Base-by-base conservation (phyloP, 2,888 invertebrate species). In the Thalpophila matura region DNA sequence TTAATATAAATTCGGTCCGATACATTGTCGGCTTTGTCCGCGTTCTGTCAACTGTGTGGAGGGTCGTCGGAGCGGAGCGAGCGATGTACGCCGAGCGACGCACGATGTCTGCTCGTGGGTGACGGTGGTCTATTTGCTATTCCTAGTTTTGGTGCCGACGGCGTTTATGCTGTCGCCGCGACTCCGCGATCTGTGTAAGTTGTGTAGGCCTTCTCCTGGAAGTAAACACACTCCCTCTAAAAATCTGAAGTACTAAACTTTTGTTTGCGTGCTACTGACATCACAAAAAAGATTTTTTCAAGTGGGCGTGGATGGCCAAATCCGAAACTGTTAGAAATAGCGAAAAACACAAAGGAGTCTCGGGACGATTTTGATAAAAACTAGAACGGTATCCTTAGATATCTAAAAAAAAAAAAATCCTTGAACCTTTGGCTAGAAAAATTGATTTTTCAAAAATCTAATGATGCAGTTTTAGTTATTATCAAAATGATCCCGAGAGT, bases 81-180 rank as follows among this genome's bases (percentile, higher is more conserved):
- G 82, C 82, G 74, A 66, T 82, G 84, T 78, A 78, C 73, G 79
- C 51, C 60, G 69, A 49, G 49, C 43, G 50, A 33, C 51, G 68
- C 27, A 29, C n/a, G n/a, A n/a, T n/a, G n/a, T n/a, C n/a, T n/a
- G n/a, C n/a, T n/a, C n/a, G 68, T 62, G 51, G 60, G 51, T 53
- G n/a, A n/a, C 53, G 62, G 38, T 58, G 58, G 70, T 88, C 84
- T 94, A 95, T 91, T 94, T 95, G 90, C 90, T 94, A 78, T 22
- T 57, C 64, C 95, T 88, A 75, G 91, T 88, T 83, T 93, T 94
- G 74, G 96, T 96, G 79, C 97, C 97, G 78, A 97, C 95, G 72
- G 96, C 95, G 92, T 97, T 97, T 85, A 98, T 96, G 83, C 97
- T 97, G 88, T 98, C 98, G 82, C 97, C 97, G 90, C 98, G 97